Evolutionary conservation across 2,888 invertebrate species (phyloP).

Genomic region (Athalia circularis): DNA sequence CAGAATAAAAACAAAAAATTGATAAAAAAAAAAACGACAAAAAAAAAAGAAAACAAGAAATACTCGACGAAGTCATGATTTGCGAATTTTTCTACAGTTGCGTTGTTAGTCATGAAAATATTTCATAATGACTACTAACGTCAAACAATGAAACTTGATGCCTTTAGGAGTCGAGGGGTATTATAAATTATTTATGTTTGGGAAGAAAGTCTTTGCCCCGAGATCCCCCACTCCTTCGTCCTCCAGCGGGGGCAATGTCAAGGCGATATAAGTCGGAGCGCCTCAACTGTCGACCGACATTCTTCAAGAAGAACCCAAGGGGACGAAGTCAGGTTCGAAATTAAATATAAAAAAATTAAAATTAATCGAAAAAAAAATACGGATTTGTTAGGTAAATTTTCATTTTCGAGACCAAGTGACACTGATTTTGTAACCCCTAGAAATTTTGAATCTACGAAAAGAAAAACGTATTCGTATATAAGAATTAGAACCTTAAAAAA

Average conservation of each 20-base stretch:
- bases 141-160: conserved; percentile 11
- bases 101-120: neutral
- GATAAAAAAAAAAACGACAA: neutral
- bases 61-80: neutral
- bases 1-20: neutral
- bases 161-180: conserved; percentile 4
- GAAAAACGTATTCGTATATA: neutral
- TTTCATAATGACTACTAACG: conserved; percentile 33
- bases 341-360: neutral
- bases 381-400: neutral
- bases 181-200: conserved; percentile 34
- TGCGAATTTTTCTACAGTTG: neutral
- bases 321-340: conserved; percentile 17
- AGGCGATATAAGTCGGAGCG: conserved; percentile 71
- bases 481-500: neutral
- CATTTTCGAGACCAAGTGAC: conserved; percentile 8
- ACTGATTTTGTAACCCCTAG: neutral
- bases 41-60: neutral
- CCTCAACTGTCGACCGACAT: conserved; percentile 67
- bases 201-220: conserved; percentile 46
- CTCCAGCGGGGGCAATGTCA: conserved; percentile 71
- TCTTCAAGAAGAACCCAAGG: conserved; percentile 61
- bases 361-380: too few relatives aligned
- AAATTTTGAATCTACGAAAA: neutral
- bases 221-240: conserved; percentile 42